phyloP scores from a whole-genome alignment of 2,113 vertebrate genomes.

The Setophaga petechia region DNA sequence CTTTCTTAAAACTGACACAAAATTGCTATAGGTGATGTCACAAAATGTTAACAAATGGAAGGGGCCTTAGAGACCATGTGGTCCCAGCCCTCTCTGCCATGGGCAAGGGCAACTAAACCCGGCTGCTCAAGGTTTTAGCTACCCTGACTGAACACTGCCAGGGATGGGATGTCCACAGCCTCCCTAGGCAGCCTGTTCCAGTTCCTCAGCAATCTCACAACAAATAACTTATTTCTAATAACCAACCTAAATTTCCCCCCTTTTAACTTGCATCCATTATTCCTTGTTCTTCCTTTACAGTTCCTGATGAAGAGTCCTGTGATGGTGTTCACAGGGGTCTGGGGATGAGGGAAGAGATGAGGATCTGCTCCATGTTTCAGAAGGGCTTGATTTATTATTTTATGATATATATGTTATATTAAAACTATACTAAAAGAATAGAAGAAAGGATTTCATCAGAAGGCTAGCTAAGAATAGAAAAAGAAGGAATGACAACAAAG shows the following conservation, averaged over 20 bases:
- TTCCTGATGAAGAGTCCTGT: background rate
- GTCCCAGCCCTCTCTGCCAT: background rate
- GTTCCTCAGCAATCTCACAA: background rate
- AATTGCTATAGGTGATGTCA: background rate
- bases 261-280: background rate
- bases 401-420: no score
- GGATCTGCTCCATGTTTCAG: no score
- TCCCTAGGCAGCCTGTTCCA: background rate
- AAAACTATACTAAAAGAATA: no score
- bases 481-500: no score
- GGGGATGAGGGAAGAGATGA: no score
- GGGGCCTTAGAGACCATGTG: background rate
- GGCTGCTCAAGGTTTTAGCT: background rate
- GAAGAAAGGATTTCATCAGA: no score
- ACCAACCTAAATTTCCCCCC: background rate
- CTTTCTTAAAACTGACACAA: background rate
- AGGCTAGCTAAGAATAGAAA: no score
- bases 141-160: background rate
- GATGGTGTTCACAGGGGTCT: no score
- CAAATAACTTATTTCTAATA: background rate
- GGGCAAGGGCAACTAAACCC: no score
- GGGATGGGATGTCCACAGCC: background rate
- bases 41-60: background rate
- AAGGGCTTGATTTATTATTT: no score
- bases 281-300: background rate